Evolutionary conservation across 2,888 invertebrate genomes (phyloP).

Genomic region (Diaprepes abbreviatus): DNA sequence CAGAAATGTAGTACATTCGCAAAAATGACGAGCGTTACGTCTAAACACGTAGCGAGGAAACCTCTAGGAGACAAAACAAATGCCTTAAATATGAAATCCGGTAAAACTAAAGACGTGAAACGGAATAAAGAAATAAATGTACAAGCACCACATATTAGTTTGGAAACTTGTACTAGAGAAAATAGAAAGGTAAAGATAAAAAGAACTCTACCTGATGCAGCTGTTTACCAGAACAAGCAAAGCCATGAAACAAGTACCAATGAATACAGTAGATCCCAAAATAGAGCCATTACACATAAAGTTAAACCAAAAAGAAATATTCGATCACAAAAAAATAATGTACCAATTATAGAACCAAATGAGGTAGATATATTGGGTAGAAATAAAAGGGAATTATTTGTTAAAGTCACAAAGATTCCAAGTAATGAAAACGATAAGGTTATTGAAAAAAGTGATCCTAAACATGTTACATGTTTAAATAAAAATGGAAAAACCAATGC

Average conservation of each 20-base stretch:
- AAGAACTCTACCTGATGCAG: neutral
- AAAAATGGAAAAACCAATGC: too few species aligned
- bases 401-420: too few species aligned
- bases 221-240: neutral
- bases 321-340: too few species aligned
- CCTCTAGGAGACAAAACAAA: slow-evolving; percentile 6
- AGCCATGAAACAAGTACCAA: too few species aligned
- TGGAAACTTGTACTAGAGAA: neutral
- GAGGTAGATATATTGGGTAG: too few species aligned
- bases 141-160: neutral
- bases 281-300: neutral
- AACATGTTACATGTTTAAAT: too few species aligned
- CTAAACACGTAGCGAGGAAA: neutral
- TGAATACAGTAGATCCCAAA: neutral
- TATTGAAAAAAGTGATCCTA: too few species aligned
- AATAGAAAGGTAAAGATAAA: neutral
- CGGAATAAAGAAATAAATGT: neutral
- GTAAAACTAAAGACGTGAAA: neutral
- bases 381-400: too few species aligned
- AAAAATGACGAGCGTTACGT: neutral
- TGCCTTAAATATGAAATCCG: neutral
- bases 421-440: too few species aligned
- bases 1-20: neutral
- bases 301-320: neutral
- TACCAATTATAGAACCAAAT: too few species aligned